These are phyloP conservation scores for Tenebrio molitor DNA, from an alignment of 1,140 invertebrate species.

Conservation along the genomic window DNA sequence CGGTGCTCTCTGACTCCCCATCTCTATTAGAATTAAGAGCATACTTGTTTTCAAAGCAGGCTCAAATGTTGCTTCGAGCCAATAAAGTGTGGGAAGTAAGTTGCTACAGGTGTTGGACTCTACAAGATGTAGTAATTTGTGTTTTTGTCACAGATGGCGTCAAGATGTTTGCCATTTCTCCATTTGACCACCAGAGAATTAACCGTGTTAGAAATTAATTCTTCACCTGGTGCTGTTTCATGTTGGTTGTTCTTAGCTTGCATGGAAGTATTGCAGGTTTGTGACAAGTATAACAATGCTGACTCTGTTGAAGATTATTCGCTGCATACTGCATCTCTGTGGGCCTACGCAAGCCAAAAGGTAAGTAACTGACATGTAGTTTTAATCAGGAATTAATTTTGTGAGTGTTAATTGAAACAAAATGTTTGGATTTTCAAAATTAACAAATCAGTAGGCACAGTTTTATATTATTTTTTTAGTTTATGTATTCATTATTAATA, in stretches of 20 bases:
- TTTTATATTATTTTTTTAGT: too few species aligned
- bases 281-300: conserved; percentile 77
- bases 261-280: conserved; percentile 88
- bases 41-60: conserved; percentile 95
- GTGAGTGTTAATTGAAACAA: too few species aligned
- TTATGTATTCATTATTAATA: too few species aligned
- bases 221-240: conserved; percentile 85
- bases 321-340: conserved; percentile 88
- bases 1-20: conserved; percentile 57
- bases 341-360: conserved; percentile 95
- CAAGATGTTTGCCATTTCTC: conserved; percentile 87
- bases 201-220: conserved; percentile 80
- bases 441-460: too few species aligned
- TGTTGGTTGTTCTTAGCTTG: conserved; percentile 96
- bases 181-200: conserved; percentile 89
- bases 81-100: conserved; percentile 86
- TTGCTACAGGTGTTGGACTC: too few species aligned
- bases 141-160: conserved; percentile 77
- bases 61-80: conserved; percentile 83
- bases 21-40: conserved; percentile 90
- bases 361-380: too few species aligned
- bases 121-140: conserved; percentile 13
- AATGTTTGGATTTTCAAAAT: too few species aligned
- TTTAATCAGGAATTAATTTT: too few species aligned
- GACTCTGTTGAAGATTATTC: conserved; percentile 84